phyloP scores from a whole-genome alignment of 2,797 vertebrate genomes.

The Petrocephalus schoutedeni region DNA sequence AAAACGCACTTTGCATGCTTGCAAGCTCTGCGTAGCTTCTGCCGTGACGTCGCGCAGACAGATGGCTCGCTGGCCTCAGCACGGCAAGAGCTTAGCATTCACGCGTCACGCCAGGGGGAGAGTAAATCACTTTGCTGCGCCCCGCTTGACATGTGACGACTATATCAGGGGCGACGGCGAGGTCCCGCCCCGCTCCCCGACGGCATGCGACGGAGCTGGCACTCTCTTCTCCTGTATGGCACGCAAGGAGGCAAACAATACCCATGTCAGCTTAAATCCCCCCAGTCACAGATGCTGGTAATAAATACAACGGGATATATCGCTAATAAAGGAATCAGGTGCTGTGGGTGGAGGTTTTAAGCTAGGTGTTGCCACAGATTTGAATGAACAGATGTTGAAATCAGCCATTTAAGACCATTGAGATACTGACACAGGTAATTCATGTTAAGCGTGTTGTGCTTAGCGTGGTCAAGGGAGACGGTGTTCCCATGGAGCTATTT shows the following conservation, averaged over 20 bases:
- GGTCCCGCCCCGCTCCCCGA: background rate
- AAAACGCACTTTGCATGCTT: background rate
- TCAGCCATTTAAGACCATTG: background rate
- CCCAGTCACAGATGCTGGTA: background rate
- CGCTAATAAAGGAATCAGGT: background rate
- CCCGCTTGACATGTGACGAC: background rate
- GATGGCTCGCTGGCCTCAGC: background rate
- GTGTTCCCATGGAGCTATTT: background rate
- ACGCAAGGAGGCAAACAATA: background rate
- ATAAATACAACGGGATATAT: background rate
- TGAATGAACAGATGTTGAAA: slow-evolving; percentile 4
- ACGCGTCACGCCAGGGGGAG: background rate
- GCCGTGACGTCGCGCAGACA: background rate
- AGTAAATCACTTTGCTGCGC: background rate
- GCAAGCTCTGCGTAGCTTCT: background rate
- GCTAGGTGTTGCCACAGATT: background rate
- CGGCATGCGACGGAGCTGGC: background rate
- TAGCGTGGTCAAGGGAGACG: background rate
- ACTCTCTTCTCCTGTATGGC: background rate
- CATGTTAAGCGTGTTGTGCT: background rate
- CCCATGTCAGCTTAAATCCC: background rate
- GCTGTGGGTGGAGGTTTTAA: background rate
- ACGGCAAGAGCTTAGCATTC: background rate
- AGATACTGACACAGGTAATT: slow-evolving; percentile 1
- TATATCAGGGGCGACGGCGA: background rate